Base-by-base conservation (phyloP, 2,888 invertebrate genomes). In the Chirona hameri region DNA sequence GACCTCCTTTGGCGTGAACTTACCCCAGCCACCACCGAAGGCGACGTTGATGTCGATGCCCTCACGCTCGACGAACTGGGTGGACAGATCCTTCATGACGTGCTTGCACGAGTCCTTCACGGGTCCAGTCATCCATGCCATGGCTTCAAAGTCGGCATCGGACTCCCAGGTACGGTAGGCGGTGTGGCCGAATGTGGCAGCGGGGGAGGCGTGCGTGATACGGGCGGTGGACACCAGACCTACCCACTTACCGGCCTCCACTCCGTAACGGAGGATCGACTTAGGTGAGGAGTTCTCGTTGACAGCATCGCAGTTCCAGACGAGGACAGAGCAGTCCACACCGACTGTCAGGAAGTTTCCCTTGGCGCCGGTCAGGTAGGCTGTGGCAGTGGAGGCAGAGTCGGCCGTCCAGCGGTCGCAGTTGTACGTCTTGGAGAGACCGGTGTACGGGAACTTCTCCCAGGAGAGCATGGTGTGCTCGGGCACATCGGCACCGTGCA, bases 151-250 rank as follows among this genome's bases (percentile, higher is more conserved):
- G 39, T 76, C 76, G 76, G 39, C 76, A 27, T 76, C 76, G 18
- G 76, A 76, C 76, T 76, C 76, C 76, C 76, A 76, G 31, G 76
- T 76, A 29, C 76, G 76, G 76, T 76, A 76, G 31, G 76, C 76
- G 21, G 76, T 76, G 76, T 76, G 76, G 76, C 76, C 76, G 76
- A 76, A 76, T 18, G 76, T 76, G 24, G 76, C 76, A 15, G 76
- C 39, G 31, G 76, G 76, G 18, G 76, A 76, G 76, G 76, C 76
- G 76, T 76, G 76, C 31, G 76, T 76, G 76, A 31, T 76, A 76
- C 39, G 76, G 39, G 76, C 76, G 31, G 76, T 39, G 24, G 76
- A 76, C 31, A 76, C 76, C 76, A 76, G 76, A 39, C 76, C 76
- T 21, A 24, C 76, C 76, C 76, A 76, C 39, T 76, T 76, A 76